A percentile compares a stretch with the other conserved stretches of the same genome.
Conservation (phyloP, 2,888 invertebrate species). For the Quadroppia sp. region DNA sequence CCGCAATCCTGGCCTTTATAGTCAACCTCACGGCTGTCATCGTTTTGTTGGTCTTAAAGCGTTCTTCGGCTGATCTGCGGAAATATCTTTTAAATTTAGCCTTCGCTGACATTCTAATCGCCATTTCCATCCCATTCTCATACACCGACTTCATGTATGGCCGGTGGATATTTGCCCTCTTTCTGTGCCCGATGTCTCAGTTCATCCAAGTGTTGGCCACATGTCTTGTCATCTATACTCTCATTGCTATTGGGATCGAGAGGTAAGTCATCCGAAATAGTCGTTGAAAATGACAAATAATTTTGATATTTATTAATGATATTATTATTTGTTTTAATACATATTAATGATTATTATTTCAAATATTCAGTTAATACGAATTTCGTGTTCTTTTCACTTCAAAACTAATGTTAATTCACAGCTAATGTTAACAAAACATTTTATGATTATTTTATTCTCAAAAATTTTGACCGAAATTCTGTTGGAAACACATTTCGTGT, state of each 20-base stretch:
- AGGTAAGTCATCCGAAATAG: no score
- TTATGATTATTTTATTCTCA: no score
- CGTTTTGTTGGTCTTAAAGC: not conserved
- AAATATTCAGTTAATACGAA: no score
- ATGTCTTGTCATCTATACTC: constrained; percentile 31
- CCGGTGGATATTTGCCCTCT: constrained; percentile 9
- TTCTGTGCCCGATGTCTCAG: constrained; percentile 18
- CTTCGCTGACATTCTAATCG: constrained; percentile 35
- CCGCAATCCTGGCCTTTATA: not conserved
- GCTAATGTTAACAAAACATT: no score
- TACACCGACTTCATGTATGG: constrained; percentile 39
- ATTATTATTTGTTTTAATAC: no score
- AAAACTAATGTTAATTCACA: no score
- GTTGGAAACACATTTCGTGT: no score
- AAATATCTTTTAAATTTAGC: constrained; percentile 36
- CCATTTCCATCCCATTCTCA: constrained; percentile 27
- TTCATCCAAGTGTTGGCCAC: constrained; percentile 14
- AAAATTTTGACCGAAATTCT: no score
- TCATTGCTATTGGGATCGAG: constrained; percentile 34
- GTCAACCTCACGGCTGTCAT: not conserved
- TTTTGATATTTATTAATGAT: no score
- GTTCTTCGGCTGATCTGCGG: constrained; percentile 23
- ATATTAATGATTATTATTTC: no score
- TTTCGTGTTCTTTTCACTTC: no score
- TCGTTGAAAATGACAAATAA: no score